phyloP scores from a whole-genome alignment of 2,797 vertebrate species.

The Cynopterus sphinx region DNA sequence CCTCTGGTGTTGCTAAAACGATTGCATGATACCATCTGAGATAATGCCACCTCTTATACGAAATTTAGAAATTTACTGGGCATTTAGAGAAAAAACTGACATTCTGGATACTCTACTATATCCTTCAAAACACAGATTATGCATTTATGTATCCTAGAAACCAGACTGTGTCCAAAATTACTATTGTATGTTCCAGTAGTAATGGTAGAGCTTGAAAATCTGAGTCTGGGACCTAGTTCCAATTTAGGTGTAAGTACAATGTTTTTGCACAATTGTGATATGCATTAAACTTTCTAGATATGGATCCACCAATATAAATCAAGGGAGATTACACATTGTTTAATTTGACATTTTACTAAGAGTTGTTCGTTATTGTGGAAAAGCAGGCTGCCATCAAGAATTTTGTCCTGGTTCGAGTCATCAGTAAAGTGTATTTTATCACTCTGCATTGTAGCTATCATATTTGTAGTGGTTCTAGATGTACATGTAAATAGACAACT shows the following conservation, averaged over 20 bases:
- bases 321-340: neutral
- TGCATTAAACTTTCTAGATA: neutral
- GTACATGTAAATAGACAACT: neutral
- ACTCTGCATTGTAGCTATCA: neutral
- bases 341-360: neutral
- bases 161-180: neutral
- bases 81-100: neutral
- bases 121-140: neutral
- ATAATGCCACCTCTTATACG: neutral
- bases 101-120: fast-evolving
- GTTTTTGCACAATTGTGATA: neutral
- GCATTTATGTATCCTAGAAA: neutral
- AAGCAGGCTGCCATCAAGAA: neutral
- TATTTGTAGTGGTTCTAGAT: neutral
- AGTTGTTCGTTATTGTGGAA: neutral
- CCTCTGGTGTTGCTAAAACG: neutral
- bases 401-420: neutral
- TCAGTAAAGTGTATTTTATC: neutral
- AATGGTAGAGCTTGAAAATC: neutral
- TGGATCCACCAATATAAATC: neutral
- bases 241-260: neutral
- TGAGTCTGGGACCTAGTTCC: too few species aligned
- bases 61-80: neutral
- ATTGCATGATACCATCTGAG: too few species aligned
- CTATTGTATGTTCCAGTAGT: neutral